Evolutionary conservation across 2,113 vertebrate species (phyloP).

Genomic region (Cyphomyrus plagiostoma): DNA sequence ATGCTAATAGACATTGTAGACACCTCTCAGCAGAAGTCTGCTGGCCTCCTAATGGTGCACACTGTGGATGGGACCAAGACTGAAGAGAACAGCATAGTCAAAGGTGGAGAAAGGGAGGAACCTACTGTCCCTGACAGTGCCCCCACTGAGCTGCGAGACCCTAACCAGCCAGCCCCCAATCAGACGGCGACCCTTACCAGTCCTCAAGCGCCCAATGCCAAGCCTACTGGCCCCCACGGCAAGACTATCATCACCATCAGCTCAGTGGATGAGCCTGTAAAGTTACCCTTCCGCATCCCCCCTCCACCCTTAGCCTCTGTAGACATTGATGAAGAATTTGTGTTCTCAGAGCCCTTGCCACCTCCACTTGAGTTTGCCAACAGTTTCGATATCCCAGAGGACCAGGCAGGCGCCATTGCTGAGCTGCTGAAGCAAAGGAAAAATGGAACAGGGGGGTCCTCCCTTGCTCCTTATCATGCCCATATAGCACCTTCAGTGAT

Average conservation of each 20-base stretch:
- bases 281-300: constrained; percentile 87
- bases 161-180: constrained; percentile 49
- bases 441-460: constrained; percentile 51
- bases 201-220: constrained; percentile 45
- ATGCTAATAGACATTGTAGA: constrained; percentile 70
- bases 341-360: constrained; percentile 87
- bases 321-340: constrained; percentile 91
- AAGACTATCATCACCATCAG: constrained; percentile 73
- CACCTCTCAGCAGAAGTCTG: constrained; percentile 73
- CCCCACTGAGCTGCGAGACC: constrained; percentile 60
- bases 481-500: constrained; percentile 47
- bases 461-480: constrained; percentile 55
- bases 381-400: constrained; percentile 91
- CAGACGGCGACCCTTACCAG: constrained; percentile 51
- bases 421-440: constrained; percentile 74
- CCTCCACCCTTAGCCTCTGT: constrained; percentile 85
- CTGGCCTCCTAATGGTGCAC: constrained; percentile 91
- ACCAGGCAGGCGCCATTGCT: constrained; percentile 67
- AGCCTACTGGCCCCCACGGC: constrained; percentile 53
- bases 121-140: constrained; percentile 50
- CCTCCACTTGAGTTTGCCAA: constrained; percentile 95
- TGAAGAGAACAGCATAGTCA: constrained; percentile 50
- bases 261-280: constrained; percentile 80
- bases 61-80: constrained; percentile 57
- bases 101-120: constrained; percentile 54